phyloP scores from a whole-genome alignment of 2,797 vertebrate species.

The Hemitrygon akajei region DNA sequence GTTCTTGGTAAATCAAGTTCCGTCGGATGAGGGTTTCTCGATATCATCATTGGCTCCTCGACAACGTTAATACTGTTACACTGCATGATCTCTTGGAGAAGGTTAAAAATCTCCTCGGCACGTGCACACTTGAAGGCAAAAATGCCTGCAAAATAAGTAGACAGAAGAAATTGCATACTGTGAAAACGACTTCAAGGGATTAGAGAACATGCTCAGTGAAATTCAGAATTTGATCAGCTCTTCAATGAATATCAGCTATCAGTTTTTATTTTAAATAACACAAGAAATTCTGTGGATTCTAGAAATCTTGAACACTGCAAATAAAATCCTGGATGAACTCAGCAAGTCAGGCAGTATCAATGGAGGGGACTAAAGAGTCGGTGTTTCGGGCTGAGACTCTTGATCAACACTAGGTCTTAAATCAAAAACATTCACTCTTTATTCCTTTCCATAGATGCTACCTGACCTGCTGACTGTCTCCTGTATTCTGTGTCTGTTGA shows the following conservation, averaged over 20 bases:
- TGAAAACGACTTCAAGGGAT: not conserved
- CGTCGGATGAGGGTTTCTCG: conserved; percentile 71
- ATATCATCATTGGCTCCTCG: conserved; percentile 87
- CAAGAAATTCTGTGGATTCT: too few species aligned
- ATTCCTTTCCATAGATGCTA: too few species aligned
- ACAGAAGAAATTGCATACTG: not conserved
- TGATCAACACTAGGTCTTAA: too few species aligned
- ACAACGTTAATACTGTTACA: conserved; percentile 95
- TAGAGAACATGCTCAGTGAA: not conserved
- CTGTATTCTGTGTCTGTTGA: too few species aligned
- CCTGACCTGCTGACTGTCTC: too few species aligned
- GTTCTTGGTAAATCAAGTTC: conserved; percentile 74
- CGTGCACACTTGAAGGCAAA: conserved; percentile 97
- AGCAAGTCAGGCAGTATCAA: too few species aligned
- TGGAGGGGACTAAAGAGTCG: too few species aligned
- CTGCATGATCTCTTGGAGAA: conserved; percentile 97
- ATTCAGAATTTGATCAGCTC: not conserved
- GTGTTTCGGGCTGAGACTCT: too few species aligned
- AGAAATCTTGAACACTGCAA: too few species aligned
- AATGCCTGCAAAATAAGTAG: conserved; percentile 65
- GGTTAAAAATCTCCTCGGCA: conserved; percentile 94
- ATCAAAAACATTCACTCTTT: too few species aligned
- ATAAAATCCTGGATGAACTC: too few species aligned
- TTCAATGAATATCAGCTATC: not conserved
- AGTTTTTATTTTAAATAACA: not conserved